Evolutionary conservation across 2,113 vertebrate genomes (phyloP).

Genomic region (Phylloscopus trochiloides): DNA sequence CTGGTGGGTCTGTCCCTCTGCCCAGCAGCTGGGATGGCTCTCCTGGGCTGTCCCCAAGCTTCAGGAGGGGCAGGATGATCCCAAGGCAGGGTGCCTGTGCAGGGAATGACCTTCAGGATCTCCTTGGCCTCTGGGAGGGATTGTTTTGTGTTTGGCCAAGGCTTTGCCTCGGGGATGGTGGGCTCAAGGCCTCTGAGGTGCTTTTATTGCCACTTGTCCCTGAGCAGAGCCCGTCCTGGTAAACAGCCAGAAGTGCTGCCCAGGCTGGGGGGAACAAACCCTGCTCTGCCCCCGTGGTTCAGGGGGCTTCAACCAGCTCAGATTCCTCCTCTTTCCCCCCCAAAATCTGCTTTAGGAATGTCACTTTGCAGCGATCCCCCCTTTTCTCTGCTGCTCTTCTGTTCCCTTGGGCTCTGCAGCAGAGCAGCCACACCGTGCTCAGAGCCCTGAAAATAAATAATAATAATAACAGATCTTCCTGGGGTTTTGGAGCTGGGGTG

Average conservation of each 20-base stretch:
- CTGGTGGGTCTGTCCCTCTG: background rate
- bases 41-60: fast-evolving
- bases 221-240: background rate
- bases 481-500: background rate
- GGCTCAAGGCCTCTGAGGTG: background rate
- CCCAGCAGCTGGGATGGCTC: background rate
- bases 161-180: background rate
- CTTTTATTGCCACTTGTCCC: conserved; percentile 19
- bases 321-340: background rate
- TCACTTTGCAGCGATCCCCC: background rate
- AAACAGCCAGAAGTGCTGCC: background rate
- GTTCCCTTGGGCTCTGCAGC: background rate
- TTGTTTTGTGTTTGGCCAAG: background rate
- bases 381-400: background rate
- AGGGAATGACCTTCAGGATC: background rate
- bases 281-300: fast-evolving
- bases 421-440: fast-evolving
- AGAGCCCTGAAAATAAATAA: background rate
- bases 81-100: background rate
- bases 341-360: background rate
- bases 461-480: background rate
- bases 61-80: background rate
- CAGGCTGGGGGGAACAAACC: background rate
- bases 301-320: background rate
- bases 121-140: background rate